Base-by-base conservation (phyloP, 2,113 vertebrate genomes). In the Fulmarus glacialis region DNA sequence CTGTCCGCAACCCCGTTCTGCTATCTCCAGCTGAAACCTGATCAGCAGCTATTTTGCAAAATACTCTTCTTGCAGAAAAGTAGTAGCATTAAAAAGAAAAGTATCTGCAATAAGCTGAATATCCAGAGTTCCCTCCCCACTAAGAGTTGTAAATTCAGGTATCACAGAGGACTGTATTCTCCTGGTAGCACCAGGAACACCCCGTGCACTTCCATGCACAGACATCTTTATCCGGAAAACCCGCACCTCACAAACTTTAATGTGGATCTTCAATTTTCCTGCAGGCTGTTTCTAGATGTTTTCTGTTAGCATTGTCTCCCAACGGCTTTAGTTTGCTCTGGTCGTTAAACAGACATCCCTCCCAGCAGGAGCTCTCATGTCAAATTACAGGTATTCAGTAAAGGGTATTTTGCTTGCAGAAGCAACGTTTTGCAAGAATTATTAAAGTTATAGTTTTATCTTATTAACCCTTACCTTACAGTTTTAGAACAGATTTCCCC, bases 141-240 rank as follows among this genome's bases (percentile, higher is more conserved):
- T 0, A 1, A 22, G 50, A 40, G 43, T 6, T 5, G 3, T 13
- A 26, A 48, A 45, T 9, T 30, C 29, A 32, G 83, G 43, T 62
- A 21, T 16, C 19, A 8, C 3, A 2, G 21, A 62, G 22, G 20
- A 26, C n/a, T 38, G 16, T 4, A 0, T 11, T 19, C 48, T 43
- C 36, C 48, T 27, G 60, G 24, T 1, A 56, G 77, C 78, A 56
- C 24, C 66, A 58, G 58, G 66, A 62, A 36, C 3, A 0, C 11
- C 47, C 68, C 0, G 0, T 4, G 15, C 11, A 11, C 4, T 0
- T 50, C 77, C 68, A 9, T 0, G 8, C 24, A 29, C 21, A 38
- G 29, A 36, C 4, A 5, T 3, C 43, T 67, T 34, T 9, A 45
- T 8, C 60, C 5, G 1, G 19, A 68, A 91, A 53, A 4, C 12